Percentiles rank a stretch among this genome's conserved stretches.
These are phyloP conservation scores for Scylla paramamosain DNA, from an alignment of 1,140 invertebrate species.

Conservation along the genomic window DNA sequence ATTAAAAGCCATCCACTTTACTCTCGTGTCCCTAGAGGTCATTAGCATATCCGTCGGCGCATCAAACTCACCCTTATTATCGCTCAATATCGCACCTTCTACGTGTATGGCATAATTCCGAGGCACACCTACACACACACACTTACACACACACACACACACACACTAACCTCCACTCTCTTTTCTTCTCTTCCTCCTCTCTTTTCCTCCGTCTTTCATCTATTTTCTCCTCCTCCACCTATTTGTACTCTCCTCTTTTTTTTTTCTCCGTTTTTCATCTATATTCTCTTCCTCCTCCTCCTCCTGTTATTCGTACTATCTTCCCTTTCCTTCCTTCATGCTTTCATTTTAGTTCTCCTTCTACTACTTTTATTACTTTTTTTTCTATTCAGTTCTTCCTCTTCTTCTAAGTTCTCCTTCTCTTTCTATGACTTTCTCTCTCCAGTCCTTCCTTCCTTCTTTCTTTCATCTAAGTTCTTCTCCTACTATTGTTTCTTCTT, in stretches of 20 bases:
- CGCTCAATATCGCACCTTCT: conserved; percentile 66
- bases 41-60: conserved; percentile 68
- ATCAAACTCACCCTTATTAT: conserved; percentile 75
- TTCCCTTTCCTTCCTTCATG: too few species aligned
- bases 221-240: background rate
- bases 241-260: background rate
- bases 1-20: background rate
- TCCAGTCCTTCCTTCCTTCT: too few species aligned
- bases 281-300: background rate
- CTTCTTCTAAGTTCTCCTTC: too few species aligned
- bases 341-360: too few species aligned
- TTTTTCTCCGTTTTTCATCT: too few species aligned
- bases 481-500: too few species aligned
- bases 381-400: too few species aligned
- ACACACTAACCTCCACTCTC: background rate
- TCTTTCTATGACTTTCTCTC: too few species aligned
- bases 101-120: conserved; percentile 66
- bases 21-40: conserved; percentile 45
- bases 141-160: conserved; percentile 25
- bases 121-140: conserved; percentile 28
- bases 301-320: too few species aligned
- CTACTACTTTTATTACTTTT: too few species aligned
- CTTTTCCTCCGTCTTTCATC: background rate
- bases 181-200: too few species aligned
- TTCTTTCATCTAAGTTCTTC: too few species aligned